Percentiles rank a stretch among this genome's conserved stretches.
These are phyloP conservation scores for Ophion obscuratus DNA, from an alignment of 2,888 invertebrate species.

Conservation along the genomic window DNA sequence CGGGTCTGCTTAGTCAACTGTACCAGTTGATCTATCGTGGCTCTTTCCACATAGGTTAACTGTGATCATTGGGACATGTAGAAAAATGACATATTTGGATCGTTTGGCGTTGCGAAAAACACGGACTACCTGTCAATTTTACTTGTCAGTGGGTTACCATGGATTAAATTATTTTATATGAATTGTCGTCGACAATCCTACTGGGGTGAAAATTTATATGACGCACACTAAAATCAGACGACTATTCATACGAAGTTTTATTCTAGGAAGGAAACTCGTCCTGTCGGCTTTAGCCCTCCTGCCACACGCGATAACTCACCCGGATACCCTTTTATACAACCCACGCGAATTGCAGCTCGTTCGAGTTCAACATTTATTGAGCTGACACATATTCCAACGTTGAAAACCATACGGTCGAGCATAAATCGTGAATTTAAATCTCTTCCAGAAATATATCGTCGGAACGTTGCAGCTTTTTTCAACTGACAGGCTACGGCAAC, in stretches of 20 bases:
- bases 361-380: conserved; percentile 30
- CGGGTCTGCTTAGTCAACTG: not conserved
- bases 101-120: not conserved
- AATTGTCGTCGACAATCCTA: conserved; percentile 27
- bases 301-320: conserved; percentile 36
- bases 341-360: conserved; percentile 27
- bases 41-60: not conserved
- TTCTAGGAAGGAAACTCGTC: conserved; percentile 43
- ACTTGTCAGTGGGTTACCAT: not conserved
- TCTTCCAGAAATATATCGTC: conserved; percentile 17
- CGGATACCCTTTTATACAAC: conserved; percentile 11
- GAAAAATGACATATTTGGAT: not conserved
- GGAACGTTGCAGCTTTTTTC: conserved; percentile 22
- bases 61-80: not conserved
- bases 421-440: conserved; percentile 28
- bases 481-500: not conserved
- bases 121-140: not conserved
- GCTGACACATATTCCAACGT: conserved; percentile 25
- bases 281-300: not conserved
- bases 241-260: conserved; percentile 28
- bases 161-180: conserved; percentile 1
- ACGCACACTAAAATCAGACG: conserved; percentile 34
- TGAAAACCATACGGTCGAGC: conserved; percentile 19
- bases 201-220: conserved; percentile 42
- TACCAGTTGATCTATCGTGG: not conserved